Base-by-base conservation (phyloP, 2,113 vertebrate genomes). In the Mustelus asterias region DNA sequence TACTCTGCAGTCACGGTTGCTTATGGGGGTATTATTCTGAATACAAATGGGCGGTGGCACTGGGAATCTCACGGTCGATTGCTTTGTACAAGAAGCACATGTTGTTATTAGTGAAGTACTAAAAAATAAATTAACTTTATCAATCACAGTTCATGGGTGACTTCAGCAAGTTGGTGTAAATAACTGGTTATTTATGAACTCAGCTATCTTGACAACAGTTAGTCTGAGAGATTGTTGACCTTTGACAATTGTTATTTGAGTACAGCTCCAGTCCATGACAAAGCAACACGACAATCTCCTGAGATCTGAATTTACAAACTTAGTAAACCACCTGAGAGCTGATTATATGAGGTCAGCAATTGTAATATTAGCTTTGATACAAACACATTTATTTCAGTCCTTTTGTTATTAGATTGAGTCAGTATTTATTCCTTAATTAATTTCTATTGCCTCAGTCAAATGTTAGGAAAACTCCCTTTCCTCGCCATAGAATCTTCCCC, bases 81-180 rank as follows among this genome's bases (percentile, higher is more conserved):
- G 48, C 93, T 48, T 70, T 94, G 37, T 24, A 13, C 67, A 44
- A 44, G 65, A 94, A 94, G 33, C 93, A 41, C 67, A 18, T 72
- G 69, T 54, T 41, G 26, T 60, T 69, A 72, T 95, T 72, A 54
- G 67, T 29, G 44, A 72, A 95, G 69, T 72, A 29, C 44, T 26
- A 54, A 95, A 95, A 93, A 48, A 95, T 48, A 95, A 95, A 94
- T 94, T 94, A 44, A 72, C 44, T 95, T 95, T 29, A 95, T 95
- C 94, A 95, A 70, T 95, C 94, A 48, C 44, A 44, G 69, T 67
- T 72, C 41, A 70, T 72, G 67, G 41, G 93, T 14, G 93, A 95
- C 41, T 7, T 33, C 67, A 26, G 22, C 24, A 54, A 54, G 70
- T 26, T 60, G 37, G 41, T 33, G 44, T 54, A 76, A 72, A 54